phyloP scores from a whole-genome alignment of 2,888 invertebrate genomes.

The Mimumesa dahlbomi region DNA sequence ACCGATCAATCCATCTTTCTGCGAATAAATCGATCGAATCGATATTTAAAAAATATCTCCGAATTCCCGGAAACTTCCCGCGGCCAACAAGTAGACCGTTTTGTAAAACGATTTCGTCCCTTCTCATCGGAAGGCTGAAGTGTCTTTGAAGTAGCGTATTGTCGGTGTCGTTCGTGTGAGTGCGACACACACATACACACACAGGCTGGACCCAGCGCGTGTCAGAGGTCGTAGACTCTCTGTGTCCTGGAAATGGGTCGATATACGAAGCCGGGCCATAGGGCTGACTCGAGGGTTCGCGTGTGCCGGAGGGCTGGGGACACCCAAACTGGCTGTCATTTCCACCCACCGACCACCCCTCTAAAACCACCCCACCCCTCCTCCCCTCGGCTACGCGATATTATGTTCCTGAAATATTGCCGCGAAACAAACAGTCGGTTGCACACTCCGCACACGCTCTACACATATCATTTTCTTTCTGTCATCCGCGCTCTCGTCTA shows the following conservation, averaged over 20 bases:
- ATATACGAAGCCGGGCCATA: conserved; percentile 54
- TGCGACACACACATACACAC: conserved; percentile 9
- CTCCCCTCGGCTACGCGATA: conserved; percentile 39
- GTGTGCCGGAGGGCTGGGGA: conserved; percentile 44
- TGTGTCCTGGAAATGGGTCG: conserved; percentile 50
- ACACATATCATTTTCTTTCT: not conserved
- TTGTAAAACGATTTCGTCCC: conserved; percentile 28
- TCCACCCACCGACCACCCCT: conserved; percentile 50
- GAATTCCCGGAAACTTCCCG: not conserved
- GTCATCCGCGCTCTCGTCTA: not conserved
- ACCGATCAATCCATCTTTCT: no score
- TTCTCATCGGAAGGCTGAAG: conserved; percentile 10
- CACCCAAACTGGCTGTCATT: conserved; percentile 65
- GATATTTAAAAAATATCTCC: no score
- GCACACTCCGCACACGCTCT: conserved; percentile 21
- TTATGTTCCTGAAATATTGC: conserved; percentile 60
- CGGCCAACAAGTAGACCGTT: conserved; percentile 31
- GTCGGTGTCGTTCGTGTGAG: not conserved
- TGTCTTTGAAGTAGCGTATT: conserved; percentile 21
- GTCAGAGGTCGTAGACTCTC: conserved; percentile 44
- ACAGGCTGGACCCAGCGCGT: conserved; percentile 29
- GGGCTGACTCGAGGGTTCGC: conserved; percentile 48
- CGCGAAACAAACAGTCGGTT: conserved; percentile 50
- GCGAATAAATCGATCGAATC: no score
- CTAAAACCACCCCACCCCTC: conserved; percentile 19